These are phyloP conservation scores for Phalacrocorax brasilianus DNA, from an alignment of 2,113 vertebrate species.

Conservation along the genomic window DNA sequence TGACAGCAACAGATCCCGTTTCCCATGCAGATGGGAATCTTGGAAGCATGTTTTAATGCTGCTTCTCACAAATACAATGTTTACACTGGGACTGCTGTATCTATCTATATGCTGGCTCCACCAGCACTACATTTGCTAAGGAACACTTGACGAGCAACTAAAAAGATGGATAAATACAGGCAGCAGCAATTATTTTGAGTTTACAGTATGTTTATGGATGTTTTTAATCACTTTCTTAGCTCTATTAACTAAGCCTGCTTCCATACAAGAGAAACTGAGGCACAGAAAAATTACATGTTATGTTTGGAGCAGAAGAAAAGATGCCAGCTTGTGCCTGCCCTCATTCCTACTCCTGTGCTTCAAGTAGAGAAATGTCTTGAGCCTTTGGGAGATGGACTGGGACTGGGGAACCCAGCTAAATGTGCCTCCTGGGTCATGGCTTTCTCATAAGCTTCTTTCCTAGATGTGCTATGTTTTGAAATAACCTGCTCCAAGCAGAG, in stretches of 20 bases:
- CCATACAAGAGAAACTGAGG: neutral
- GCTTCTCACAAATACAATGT: neutral
- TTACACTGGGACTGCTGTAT: neutral
- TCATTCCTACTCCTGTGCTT: neutral
- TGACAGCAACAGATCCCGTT: neutral
- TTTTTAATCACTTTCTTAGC: neutral
- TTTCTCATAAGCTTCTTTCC: neutral
- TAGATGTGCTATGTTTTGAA: neutral
- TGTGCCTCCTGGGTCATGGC: neutral
- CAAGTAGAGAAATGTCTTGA: neutral
- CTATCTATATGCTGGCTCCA: neutral
- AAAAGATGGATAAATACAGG: neutral
- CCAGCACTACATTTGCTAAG: neutral
- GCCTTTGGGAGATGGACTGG: neutral
- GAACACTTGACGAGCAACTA: neutral
- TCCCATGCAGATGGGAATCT: neutral
- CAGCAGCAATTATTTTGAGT: neutral
- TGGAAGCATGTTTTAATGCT: neutral
- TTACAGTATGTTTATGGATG: neutral
- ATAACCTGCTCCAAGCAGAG: neutral
- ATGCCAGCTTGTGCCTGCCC: neutral
- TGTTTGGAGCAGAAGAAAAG: neutral
- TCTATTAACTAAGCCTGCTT: neutral
- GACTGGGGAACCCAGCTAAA: neutral
- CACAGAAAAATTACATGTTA: neutral